Evolutionary conservation across 2,113 vertebrate species (phyloP), one percentile per base, ranked within the genome.

Genomic region (Cyrtonyx montezumae): DNA sequence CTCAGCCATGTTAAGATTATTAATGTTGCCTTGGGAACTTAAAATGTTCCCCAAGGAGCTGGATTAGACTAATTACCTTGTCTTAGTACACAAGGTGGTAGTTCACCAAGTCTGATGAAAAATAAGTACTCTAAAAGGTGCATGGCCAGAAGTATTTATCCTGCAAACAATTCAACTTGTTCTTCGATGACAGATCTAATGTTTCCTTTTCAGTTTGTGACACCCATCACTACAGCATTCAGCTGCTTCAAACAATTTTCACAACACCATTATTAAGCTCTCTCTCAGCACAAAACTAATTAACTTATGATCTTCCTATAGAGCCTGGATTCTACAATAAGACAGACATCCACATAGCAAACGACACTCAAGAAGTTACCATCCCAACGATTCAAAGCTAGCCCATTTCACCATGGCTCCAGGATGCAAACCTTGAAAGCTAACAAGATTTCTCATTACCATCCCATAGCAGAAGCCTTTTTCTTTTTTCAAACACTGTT

Each of bases 161-260:
- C 71, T 68, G 85, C 68, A 83, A 94, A 80, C 61, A 55, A 80
- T 61, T 70, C 92, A 84, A 36, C 51, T 10, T 2, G 4, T 56
- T 81, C 71, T 93, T 46, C 86, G 76, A 90, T 75, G 82, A 80
- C 14, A 91, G 82, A 85, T 22, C 65, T 83, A 73, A 59, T 77
- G 32, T 88, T 88, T 95, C 62, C 87, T 91, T 89, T 91, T 78
- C 69, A 67, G 73, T 84, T 78, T 93, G 90, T 79, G 65, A 88
- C 77, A 88, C 67, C 37, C 71, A 90, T 81, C 88, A 86, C 71
- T 61, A 63, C 43, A 86, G 76, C 83, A 91, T 91, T 83, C 90
- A 80, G 73, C 56, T 83, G 90, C 88, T 93, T 94, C 85, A 90
- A 94, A 90, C 73, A 83, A 78, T 91, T 90, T 90, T 80, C 85